phyloP scores from a whole-genome alignment of 2,797 vertebrate genomes.

The Ambastaia sidthimunki region DNA sequence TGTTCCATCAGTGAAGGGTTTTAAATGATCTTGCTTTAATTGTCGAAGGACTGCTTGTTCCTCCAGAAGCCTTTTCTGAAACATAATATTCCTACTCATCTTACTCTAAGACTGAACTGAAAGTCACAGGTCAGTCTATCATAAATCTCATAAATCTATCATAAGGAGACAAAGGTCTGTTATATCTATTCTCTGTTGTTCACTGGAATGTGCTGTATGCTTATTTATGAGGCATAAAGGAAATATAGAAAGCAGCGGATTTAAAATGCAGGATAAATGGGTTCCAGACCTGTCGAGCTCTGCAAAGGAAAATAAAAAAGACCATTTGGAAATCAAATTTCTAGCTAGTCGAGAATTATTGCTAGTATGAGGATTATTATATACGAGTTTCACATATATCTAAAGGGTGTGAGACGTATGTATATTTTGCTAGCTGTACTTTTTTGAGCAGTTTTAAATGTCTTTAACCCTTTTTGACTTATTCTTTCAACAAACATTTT shows the following conservation, averaged over 20 bases:
- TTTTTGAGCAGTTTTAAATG: too few species aligned
- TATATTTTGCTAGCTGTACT: not conserved
- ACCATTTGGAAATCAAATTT: slow-evolving; percentile 61
- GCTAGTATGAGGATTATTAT: not conserved
- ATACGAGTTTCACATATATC: not conserved
- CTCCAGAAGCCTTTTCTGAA: slow-evolving; percentile 23
- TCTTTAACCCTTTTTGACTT: too few species aligned
- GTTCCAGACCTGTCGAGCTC: slow-evolving; percentile 67
- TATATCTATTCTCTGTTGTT: not conserved
- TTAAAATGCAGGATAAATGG: slow-evolving; percentile 60
- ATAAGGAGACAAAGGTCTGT: not conserved
- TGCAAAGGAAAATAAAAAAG: slow-evolving; percentile 65
- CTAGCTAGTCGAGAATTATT: slow-evolving; percentile 35
- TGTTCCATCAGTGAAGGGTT: slow-evolving; percentile 2
- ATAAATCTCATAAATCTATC: not conserved
- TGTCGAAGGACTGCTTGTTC: slow-evolving; percentile 26
- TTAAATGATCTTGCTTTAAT: slow-evolving; percentile 15
- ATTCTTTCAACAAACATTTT: too few species aligned
- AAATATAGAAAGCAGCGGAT: slow-evolving; percentile 27
- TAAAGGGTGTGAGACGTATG: not conserved
- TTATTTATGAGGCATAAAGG: not conserved
- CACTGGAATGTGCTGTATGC: slow-evolving; percentile 19
- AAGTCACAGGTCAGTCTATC: not conserved
- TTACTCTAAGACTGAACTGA: not conserved
- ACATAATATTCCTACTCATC: slow-evolving; percentile 35